Percentiles rank a stretch among this genome's conserved stretches.
phyloP scores from a whole-genome alignment of 2,888 invertebrate species.

The Eupsilia transversa region DNA sequence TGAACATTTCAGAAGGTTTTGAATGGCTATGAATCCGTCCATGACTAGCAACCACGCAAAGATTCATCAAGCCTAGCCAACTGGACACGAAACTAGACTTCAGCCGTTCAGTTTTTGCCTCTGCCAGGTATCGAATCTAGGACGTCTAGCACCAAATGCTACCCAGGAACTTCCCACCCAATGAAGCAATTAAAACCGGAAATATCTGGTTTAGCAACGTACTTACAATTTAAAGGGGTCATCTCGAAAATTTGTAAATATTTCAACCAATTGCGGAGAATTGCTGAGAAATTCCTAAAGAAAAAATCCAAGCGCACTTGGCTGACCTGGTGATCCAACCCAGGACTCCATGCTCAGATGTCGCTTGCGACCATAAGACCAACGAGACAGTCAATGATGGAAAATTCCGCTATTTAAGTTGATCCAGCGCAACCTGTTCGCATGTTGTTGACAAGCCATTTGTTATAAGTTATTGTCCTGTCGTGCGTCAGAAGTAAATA shows the following conservation, averaged over 20 bases:
- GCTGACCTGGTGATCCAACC: neutral
- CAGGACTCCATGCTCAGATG: neutral
- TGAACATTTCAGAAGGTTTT: neutral
- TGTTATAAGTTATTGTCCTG: neutral
- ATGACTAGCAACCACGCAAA: neutral
- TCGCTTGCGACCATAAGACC: neutral
- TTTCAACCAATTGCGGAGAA: too few species aligned
- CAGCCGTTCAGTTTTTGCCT: too few species aligned
- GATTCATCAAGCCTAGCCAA: neutral
- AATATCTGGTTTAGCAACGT: too few species aligned
- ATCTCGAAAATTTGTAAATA: too few species aligned
- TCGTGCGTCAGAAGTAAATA: constrained; percentile 10
- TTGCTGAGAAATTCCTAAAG: neutral
- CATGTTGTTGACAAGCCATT: constrained; percentile 1
- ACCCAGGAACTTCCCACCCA: too few species aligned
- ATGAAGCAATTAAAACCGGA: too few species aligned
- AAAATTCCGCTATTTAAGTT: neutral
- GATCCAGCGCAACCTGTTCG: neutral
- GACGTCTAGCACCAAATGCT: too few species aligned
- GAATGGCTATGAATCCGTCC: neutral
- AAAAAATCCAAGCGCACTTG: neutral
- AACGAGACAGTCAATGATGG: neutral
- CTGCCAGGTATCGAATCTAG: too few species aligned
- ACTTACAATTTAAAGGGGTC: too few species aligned
- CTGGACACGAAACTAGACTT: too few species aligned